These are phyloP conservation scores for Plestiodon gilberti DNA, from an alignment of 2,113 vertebrate species.

Conservation along the genomic window DNA sequence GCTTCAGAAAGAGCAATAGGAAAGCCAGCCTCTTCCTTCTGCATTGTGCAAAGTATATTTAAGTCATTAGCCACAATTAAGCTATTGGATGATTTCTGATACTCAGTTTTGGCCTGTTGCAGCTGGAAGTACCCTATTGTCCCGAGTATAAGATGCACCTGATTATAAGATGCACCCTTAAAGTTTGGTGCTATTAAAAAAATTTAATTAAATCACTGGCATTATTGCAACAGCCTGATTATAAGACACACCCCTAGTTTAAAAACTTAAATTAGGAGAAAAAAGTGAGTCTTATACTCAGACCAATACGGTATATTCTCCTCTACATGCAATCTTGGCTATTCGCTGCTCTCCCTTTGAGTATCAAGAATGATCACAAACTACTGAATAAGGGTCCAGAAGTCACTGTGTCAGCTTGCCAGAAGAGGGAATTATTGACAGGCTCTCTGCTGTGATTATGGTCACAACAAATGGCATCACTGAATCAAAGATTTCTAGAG, in stretches of 20 bases:
- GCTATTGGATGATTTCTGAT: neutral
- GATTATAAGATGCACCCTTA: too few relatives aligned
- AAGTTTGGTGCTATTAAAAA: too few relatives aligned
- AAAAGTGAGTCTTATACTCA: too few relatives aligned
- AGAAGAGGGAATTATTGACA: neutral
- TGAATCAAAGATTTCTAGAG: too few relatives aligned
- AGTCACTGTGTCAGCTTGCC: neutral
- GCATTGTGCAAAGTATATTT: neutral
- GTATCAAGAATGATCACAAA: neutral
- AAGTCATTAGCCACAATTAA: neutral
- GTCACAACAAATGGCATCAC: neutral
- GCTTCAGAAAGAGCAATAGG: conserved; percentile 37
- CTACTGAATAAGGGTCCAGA: neutral
- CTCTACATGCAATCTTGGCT: neutral
- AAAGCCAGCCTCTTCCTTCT: conserved; percentile 27
- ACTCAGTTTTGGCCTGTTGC: neutral
- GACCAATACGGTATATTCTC: too few relatives aligned
- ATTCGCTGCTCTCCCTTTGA: neutral
- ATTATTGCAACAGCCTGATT: too few relatives aligned
- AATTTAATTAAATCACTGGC: too few relatives aligned
- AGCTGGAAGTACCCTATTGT: too few relatives aligned
- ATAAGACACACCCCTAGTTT: too few relatives aligned
- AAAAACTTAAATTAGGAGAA: too few relatives aligned
- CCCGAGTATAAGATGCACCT: too few relatives aligned
- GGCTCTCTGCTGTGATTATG: neutral